Base-by-base conservation (phyloP, 2,113 vertebrate genomes). In the Ascaphus truei region DNA sequence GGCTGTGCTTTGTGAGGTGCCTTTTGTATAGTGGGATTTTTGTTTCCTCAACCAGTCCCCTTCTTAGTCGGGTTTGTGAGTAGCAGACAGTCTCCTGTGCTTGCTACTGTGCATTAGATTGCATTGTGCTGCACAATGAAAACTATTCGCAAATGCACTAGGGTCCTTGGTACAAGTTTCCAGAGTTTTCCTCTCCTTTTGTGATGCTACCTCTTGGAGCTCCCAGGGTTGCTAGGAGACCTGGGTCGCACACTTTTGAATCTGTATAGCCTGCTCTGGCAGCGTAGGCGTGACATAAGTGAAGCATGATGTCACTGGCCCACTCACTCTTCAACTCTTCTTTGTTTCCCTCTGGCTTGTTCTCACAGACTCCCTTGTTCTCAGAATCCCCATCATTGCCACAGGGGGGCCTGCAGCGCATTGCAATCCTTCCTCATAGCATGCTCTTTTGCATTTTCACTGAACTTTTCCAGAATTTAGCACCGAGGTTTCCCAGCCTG, bases 231-330 rank as follows among this genome's bases (percentile, higher is more conserved):
- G 83, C 83, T 84, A 84, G 77, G 83, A 84, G 75, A 84, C 83
- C 64, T 25, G 79, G 75, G 78, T 77, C 76, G 57, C 58, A 11
- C 1, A 33, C 30, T 58, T 2, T 67, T 25, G 12, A 25, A n/a
- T 45, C 26, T 7, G 18, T 30, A 33, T 6, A 8, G 68, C 60
- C 12, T 9, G 33, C 59, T 68, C 72, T 61, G 71, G 53, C 9
- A 52, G 80, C 79, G 81, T 83, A 77, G 83, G 83, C 80, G 83
- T 81, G 83, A 81, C 83, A 81, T 84, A 78, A 36, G 76, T 80
- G 71, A 71, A 66, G 83, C 76, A 84, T 84, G 83, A 84, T 80
- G 83, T 84, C 64, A 79, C 73, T 57, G 29, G 45, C 18, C 75
- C 78, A 69, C 71, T 64, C 77, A 20, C n/a, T 16, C 33, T 50